phyloP scores from a whole-genome alignment of 1,140 invertebrate genomes.

The Zeugodacus cucurbitae region DNA sequence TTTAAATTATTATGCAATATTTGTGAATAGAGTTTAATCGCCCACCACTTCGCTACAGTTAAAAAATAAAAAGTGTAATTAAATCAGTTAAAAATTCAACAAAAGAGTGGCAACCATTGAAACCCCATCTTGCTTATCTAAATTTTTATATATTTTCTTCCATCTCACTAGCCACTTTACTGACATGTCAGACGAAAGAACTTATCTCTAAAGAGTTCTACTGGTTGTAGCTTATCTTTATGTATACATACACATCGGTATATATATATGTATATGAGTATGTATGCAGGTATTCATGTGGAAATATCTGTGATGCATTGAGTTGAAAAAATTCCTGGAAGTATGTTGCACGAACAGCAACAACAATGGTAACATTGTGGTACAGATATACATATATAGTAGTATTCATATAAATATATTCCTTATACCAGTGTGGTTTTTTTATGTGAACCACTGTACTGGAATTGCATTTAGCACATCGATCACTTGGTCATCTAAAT shows the following conservation, averaged over 20 bases:
- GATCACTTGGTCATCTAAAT: no score
- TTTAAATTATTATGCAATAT: no score
- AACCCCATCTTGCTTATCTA: not conserved
- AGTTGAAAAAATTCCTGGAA: slow-evolving; percentile 34
- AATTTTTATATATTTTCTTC: not conserved
- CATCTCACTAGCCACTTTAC: not conserved
- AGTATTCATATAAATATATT: not conserved
- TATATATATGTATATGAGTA: not conserved
- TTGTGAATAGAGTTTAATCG: no score
- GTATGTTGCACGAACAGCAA: not conserved
- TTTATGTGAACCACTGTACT: no score
- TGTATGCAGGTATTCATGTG: not conserved
- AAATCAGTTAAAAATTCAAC: not conserved
- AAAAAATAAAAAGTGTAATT: no score
- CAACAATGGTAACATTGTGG: not conserved
- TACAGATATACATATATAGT: no score
- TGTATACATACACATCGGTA: not conserved
- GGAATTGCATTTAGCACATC: no score
- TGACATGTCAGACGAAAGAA: not conserved
- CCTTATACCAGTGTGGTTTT: no score
- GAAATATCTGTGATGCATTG: slow-evolving; percentile 34
- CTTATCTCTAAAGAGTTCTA: not conserved
- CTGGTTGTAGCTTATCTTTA: not conserved
- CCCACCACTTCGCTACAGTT: no score
- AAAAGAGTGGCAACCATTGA: not conserved